These are phyloP conservation scores for Chalcis sispes DNA, from an alignment of 2,888 invertebrate genomes.

Conservation along the genomic window DNA sequence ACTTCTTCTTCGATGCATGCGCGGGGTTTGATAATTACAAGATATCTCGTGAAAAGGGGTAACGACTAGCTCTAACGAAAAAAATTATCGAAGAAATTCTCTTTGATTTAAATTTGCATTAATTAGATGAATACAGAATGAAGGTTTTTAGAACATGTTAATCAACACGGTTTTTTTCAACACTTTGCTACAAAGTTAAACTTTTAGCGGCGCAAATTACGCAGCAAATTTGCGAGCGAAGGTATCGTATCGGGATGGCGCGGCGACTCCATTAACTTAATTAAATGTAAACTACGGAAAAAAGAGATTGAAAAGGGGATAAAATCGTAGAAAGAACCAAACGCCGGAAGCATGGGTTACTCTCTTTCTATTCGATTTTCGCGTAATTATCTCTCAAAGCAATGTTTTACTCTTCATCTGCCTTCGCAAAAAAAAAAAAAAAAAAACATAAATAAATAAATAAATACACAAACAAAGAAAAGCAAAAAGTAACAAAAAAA, in stretches of 20 bases:
- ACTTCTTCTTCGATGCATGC: too few species aligned
- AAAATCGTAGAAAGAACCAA: constrained; percentile 4
- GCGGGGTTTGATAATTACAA: too few species aligned
- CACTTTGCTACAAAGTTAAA: not conserved
- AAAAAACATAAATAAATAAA: too few species aligned
- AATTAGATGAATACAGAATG: not conserved
- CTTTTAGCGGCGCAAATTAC: not conserved
- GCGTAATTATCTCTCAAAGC: too few species aligned
- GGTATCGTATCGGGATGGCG: not conserved
- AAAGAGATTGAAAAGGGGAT: not conserved
- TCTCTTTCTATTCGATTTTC: too few species aligned
- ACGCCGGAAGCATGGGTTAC: too few species aligned
- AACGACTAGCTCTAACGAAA: not conserved
- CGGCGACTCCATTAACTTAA: constrained; percentile 41
- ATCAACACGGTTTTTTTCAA: not conserved
- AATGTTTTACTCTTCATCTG: constrained; percentile 5
- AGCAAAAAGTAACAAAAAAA: too few species aligned
- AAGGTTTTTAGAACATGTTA: not conserved
- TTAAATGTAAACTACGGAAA: constrained; percentile 27
- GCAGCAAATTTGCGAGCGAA: not conserved
- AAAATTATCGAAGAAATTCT: too few species aligned
- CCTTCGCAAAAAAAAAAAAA: constrained; percentile 1
- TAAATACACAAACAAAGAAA: too few species aligned
- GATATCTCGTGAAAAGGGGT: too few species aligned
- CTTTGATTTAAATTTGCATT: not conserved